Conservation (phyloP, 1,140 invertebrate genomes). For the Arion vulgaris region DNA sequence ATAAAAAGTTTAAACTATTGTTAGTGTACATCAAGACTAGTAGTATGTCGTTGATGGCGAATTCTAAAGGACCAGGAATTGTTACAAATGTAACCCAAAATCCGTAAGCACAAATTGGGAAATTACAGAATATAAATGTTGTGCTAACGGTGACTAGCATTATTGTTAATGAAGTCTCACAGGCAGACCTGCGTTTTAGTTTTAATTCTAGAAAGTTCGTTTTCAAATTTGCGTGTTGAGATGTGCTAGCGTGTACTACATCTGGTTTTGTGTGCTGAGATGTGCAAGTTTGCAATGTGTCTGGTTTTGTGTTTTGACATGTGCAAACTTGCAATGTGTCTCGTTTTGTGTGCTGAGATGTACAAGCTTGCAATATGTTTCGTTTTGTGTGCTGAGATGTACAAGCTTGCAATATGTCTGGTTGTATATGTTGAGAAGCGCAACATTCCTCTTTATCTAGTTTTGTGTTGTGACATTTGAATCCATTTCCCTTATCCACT, state of each 20-base stretch:
- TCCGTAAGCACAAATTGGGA: background rate
- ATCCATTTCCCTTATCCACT: too few relatives aligned
- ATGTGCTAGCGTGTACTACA: background rate
- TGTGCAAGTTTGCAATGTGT: background rate
- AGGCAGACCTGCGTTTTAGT: background rate
- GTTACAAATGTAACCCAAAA: background rate
- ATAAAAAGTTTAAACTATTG: background rate
- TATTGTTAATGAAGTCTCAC: background rate
- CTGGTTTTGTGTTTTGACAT: background rate
- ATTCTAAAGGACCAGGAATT: background rate
- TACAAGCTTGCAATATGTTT: too few relatives aligned
- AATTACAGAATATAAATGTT: background rate
- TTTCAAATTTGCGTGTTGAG: background rate
- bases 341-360: too few relatives aligned
- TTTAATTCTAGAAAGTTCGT: background rate
- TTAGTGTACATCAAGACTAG: background rate
- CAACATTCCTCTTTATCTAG: too few relatives aligned
- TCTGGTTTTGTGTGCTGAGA: background rate
- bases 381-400: too few relatives aligned
- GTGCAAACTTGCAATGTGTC: too few relatives aligned
- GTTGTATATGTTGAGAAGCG: too few relatives aligned
- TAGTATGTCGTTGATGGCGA: background rate
- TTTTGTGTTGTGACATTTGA: too few relatives aligned
- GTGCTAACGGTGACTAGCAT: background rate
- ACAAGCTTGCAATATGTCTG: too few relatives aligned